Conservation (phyloP, 2,797 vertebrate species). For the Psittacula echo region DNA sequence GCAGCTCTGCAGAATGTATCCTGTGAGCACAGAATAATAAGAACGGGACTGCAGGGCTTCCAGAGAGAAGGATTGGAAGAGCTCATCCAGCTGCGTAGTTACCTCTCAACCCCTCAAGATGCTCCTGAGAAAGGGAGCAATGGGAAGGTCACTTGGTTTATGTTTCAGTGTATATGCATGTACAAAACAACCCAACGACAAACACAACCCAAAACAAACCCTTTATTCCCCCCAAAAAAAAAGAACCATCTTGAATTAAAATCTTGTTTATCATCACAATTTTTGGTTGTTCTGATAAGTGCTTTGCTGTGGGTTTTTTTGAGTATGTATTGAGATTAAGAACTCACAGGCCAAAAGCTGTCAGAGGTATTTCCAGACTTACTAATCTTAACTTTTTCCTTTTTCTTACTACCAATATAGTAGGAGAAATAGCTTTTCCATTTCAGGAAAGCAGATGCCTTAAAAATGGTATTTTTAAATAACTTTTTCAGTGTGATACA, state of each 20-base stretch:
- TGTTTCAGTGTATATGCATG: background rate
- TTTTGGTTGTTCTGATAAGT: background rate
- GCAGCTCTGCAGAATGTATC: background rate
- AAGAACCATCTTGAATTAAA: background rate
- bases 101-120: background rate
- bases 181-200: too few relatives aligned
- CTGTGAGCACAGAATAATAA: background rate
- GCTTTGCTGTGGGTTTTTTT: background rate
- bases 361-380: background rate
- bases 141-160: background rate
- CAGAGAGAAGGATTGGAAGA: background rate
- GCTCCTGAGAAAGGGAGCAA: background rate
- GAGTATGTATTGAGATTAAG: background rate
- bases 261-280: background rate
- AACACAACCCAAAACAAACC: background rate
- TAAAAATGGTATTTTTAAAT: background rate
- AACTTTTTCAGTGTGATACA: background rate
- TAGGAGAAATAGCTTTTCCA: background rate
- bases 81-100: background rate
- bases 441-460: background rate
- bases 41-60: background rate
- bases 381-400: fast-evolving
- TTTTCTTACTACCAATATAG: background rate
- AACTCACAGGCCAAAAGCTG: fast-evolving
- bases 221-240: fast-evolving